These are phyloP conservation scores for Napeogenes sylphis DNA, from an alignment of 2,888 invertebrate species.

Conservation along the genomic window DNA sequence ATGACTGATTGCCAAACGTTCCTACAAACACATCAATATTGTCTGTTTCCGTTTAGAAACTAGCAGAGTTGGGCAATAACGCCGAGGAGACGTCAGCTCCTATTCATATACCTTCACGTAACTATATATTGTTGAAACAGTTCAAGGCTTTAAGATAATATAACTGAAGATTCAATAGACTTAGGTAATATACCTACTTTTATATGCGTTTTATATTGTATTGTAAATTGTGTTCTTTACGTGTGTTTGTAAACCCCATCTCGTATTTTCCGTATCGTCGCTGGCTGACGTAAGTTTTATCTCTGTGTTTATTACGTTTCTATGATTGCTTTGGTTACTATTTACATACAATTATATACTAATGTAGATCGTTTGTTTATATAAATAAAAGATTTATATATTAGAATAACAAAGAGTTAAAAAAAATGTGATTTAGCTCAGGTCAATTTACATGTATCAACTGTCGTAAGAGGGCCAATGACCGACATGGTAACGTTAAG, in stretches of 20 bases:
- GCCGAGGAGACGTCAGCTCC: slow-evolving; percentile 38
- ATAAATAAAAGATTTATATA: neutral
- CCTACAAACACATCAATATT: slow-evolving; percentile 47
- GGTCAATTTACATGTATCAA: slow-evolving; percentile 52
- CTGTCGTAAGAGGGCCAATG: slow-evolving; percentile 53
- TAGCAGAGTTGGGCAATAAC: slow-evolving; percentile 54
- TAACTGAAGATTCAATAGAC: slow-evolving; percentile 14
- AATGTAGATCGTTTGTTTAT: too few species aligned
- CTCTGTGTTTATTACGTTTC: too few species aligned
- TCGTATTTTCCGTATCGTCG: too few species aligned
- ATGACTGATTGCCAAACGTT: slow-evolving; percentile 59
- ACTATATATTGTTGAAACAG: slow-evolving; percentile 18
- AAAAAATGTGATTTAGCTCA: slow-evolving; percentile 39
- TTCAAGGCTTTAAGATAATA: slow-evolving; percentile 14
- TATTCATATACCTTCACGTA: slow-evolving; percentile 29
- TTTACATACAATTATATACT: too few species aligned
- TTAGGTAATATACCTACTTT: slow-evolving; percentile 5
- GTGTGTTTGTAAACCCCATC: too few species aligned
- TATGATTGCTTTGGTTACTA: too few species aligned
- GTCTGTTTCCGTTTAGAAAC: slow-evolving; percentile 66
- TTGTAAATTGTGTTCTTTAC: too few species aligned
- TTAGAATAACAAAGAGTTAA: neutral
- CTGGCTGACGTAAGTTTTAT: too few species aligned
- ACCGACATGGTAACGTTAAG: slow-evolving; percentile 47
- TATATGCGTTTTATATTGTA: neutral